phyloP scores from a whole-genome alignment of 2,888 invertebrate genomes.

The Macrophya alboannulata region DNA sequence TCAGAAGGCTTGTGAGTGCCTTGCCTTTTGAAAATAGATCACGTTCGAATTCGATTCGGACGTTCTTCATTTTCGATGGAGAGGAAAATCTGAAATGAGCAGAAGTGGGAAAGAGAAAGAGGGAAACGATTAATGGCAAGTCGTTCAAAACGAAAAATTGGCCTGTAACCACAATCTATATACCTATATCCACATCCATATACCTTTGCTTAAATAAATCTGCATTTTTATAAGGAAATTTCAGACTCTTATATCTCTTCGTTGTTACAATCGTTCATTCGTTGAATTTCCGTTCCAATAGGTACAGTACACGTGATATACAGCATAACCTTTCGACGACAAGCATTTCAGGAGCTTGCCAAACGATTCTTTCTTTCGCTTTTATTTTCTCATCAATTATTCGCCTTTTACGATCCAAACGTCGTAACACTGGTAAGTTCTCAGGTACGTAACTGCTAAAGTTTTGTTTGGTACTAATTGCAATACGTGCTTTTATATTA shows the following conservation, averaged over 20 bases:
- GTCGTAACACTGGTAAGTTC: neutral
- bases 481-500: neutral
- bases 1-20: neutral
- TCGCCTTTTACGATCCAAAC: neutral
- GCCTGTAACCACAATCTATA: neutral
- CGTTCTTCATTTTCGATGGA: neutral
- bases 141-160: neutral
- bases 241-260: neutral
- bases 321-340: neutral
- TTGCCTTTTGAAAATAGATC: neutral
- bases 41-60: neutral
- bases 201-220: conserved; percentile 1
- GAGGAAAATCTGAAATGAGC: neutral
- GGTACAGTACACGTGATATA: conserved; percentile 18
- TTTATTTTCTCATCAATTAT: neutral
- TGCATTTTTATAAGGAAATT: conserved; percentile 7
- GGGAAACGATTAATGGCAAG: neutral
- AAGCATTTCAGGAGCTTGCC: neutral
- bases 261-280: neutral
- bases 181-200: neutral
- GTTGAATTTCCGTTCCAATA: neutral
- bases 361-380: neutral
- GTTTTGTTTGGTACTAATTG: neutral
- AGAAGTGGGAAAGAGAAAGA: neutral
- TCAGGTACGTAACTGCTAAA: neutral